A percentile compares a stretch with the other conserved stretches of the same genome.
Evolutionary conservation across 2,113 vertebrate species (phyloP).

Genomic region (Perca fluviatilis): DNA sequence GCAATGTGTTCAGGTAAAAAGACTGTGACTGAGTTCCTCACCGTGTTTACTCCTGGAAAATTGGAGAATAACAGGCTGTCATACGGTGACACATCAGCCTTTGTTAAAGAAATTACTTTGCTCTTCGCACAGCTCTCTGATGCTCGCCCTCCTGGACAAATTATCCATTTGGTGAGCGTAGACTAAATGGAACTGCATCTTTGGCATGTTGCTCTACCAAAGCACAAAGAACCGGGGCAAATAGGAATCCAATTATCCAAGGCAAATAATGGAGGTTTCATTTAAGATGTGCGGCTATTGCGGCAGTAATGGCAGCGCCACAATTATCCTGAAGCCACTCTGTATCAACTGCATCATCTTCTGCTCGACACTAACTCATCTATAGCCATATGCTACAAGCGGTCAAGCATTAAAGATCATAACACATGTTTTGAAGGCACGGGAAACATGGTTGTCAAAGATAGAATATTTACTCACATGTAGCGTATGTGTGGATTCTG

Average conservation of each 20-base stretch:
- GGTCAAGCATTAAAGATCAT: conserved; percentile 53
- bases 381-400: conserved; percentile 32
- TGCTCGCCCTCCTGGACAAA: conserved; percentile 71
- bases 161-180: conserved; percentile 72
- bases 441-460: conserved; percentile 52
- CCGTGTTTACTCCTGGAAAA: conserved; percentile 72
- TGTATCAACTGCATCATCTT: conserved; percentile 72
- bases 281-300: conserved; percentile 72
- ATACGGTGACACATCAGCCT: conserved; percentile 74
- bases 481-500: conserved; percentile 96
- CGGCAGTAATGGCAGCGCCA: conserved; percentile 53
- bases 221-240: conserved; percentile 66
- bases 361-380: conserved; percentile 60
- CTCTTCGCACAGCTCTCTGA: conserved; percentile 63
- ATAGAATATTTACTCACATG: conserved; percentile 90
- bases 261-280: conserved; percentile 79
- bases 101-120: conserved; percentile 80
- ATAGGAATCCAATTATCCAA: conserved; percentile 80
- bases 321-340: conserved; percentile 57
- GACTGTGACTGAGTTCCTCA: conserved; percentile 65
- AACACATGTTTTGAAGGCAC: conserved; percentile 46
- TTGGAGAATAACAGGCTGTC: conserved; percentile 78
- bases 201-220: conserved; percentile 60
- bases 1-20: conserved; percentile 70
- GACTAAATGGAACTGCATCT: conserved; percentile 76